Conservation (phyloP, 2,888 invertebrate genomes). For the Nomada fabriciana region DNA sequence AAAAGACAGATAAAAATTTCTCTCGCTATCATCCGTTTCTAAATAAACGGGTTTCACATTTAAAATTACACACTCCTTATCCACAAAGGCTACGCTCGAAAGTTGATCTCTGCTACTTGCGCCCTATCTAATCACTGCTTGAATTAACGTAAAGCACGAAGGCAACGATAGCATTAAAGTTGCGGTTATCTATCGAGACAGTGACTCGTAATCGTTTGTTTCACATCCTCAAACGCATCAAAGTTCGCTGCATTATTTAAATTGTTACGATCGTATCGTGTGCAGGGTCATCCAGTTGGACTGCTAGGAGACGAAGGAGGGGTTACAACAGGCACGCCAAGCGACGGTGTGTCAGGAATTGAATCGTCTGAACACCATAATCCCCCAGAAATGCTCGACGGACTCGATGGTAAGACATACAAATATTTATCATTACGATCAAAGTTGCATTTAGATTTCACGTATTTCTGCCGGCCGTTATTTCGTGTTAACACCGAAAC, state of each 20-base stretch:
- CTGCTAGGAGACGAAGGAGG: conserved; percentile 82
- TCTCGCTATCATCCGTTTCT: neutral
- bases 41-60: neutral
- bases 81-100: neutral
- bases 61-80: neutral
- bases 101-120: neutral
- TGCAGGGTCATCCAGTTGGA: conserved; percentile 82
- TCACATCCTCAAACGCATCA: no score
- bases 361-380: conserved; percentile 83
- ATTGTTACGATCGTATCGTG: conserved; percentile 46
- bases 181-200: neutral
- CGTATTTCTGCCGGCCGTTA: conserved; percentile 63
- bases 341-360: conserved; percentile 80
- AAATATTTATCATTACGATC: conserved; percentile 69
- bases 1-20: neutral
- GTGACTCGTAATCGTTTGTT: neutral
- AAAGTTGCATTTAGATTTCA: conserved; percentile 72
- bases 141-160: neutral
- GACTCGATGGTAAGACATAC: conserved; percentile 84
- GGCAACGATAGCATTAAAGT: neutral
- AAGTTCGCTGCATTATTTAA: conserved; percentile 17
- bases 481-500: neutral
- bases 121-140: neutral
- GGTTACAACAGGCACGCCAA: conserved; percentile 79
- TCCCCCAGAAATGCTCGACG: conserved; percentile 84